phyloP scores from a whole-genome alignment of 2,113 vertebrate genomes.

The Cairina moschata region DNA sequence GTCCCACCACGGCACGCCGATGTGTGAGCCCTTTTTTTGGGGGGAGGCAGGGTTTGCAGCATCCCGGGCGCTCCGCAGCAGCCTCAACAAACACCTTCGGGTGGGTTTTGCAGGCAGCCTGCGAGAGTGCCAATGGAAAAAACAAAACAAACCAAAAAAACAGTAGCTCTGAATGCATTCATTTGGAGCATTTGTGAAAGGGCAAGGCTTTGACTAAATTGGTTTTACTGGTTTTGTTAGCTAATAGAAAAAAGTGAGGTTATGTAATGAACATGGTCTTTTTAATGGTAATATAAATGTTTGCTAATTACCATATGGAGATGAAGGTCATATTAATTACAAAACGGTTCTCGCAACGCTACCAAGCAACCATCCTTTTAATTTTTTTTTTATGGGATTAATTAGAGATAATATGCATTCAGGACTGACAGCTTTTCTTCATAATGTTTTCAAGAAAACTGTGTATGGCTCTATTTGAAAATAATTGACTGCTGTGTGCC shows the following conservation, averaged over 20 bases:
- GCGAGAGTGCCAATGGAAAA: background rate
- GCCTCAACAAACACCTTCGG: background rate
- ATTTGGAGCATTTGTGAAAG: background rate
- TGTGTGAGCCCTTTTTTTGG: background rate
- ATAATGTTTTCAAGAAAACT: background rate
- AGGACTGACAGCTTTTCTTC: conserved; percentile 59
- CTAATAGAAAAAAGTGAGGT: background rate
- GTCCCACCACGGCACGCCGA: fast-evolving
- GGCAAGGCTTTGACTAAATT: background rate
- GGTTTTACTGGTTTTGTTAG: conserved; percentile 10
- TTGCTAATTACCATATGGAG: conserved; percentile 70
- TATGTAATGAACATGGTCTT: conserved; percentile 15
- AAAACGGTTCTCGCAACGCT: background rate
- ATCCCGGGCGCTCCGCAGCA: fast-evolving
- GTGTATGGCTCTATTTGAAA: background rate
- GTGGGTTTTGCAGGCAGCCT: background rate
- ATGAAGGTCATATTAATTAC: conserved; percentile 73
- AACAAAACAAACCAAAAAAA: background rate
- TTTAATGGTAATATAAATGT: conserved; percentile 62
- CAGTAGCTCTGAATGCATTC: background rate
- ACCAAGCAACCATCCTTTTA: conserved; percentile 57
- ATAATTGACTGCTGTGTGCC: background rate
- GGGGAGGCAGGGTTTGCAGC: fast-evolving
- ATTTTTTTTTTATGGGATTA: conserved; percentile 53
- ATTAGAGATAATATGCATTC: conserved; percentile 57